Conservation (phyloP, 2,888 invertebrate genomes). For the Ophonus ardosiacus region DNA sequence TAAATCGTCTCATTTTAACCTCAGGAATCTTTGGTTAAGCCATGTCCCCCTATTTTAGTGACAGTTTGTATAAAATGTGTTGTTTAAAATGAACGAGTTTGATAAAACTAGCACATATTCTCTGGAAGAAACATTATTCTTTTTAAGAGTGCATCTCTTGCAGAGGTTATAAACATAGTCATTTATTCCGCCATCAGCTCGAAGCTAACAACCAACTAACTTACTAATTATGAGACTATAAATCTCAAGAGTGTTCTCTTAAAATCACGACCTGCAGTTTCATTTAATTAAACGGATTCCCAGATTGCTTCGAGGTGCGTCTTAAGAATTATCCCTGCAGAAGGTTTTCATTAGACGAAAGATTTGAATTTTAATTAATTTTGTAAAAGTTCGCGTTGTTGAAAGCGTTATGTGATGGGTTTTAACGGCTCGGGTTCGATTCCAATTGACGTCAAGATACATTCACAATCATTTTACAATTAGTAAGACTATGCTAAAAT, state of each 20-base stretch:
- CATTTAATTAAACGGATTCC: conserved; percentile 22
- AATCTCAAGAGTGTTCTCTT: conserved; percentile 1
- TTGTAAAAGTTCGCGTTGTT: not conserved
- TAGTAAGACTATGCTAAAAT: too few species aligned
- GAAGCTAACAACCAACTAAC: conserved; percentile 5
- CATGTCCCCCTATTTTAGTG: too few species aligned
- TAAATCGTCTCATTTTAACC: too few species aligned
- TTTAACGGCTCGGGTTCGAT: too few species aligned
- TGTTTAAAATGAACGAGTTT: not conserved
- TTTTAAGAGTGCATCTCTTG: not conserved
- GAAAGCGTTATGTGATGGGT: too few species aligned
- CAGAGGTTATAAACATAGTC: conserved; percentile 3
- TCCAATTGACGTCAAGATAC: too few species aligned
- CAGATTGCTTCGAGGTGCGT: not conserved
- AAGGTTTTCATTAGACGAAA: conserved; percentile 1
- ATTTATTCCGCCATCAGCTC: not conserved
- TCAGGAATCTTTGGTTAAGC: too few species aligned
- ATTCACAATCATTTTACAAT: too few species aligned
- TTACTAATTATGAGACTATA: conserved; percentile 36
- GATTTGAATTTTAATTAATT: conserved; percentile 3
- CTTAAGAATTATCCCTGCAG: not conserved
- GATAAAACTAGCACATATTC: not conserved
- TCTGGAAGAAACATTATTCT: not conserved
- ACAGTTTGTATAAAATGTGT: too few species aligned
- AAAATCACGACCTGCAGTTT: conserved; percentile 26